A percentile compares a stretch with the other conserved stretches of the same genome.
Evolutionary conservation across 2,888 invertebrate species (phyloP).

Genomic region (Argyresthia goedartella): DNA sequence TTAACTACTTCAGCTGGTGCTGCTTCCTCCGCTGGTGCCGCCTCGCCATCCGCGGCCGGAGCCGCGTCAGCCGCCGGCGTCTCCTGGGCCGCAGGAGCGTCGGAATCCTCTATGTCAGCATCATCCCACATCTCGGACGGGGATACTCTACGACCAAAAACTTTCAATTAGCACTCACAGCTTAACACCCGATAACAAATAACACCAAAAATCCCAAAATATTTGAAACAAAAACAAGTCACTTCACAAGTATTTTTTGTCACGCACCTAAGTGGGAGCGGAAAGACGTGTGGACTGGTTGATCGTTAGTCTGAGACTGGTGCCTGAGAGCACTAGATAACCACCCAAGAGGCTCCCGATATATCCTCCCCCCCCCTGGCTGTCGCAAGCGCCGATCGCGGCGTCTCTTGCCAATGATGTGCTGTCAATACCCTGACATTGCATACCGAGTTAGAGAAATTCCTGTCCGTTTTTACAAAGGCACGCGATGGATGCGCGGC

Average conservation of each 20-base stretch:
- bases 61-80: constrained; percentile 20
- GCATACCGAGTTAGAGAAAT: constrained; percentile 24
- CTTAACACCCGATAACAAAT: neutral
- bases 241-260: constrained; percentile 9
- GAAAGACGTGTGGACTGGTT: constrained; percentile 55
- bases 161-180: constrained; percentile 15
- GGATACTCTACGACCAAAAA: constrained; percentile 49
- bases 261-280: constrained; percentile 52
- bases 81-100: constrained; percentile 30
- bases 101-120: constrained; percentile 62
- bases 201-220: neutral
- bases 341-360: constrained; percentile 52
- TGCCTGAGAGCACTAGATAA: constrained; percentile 31
- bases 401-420: constrained; percentile 55
- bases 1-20: constrained; percentile 45
- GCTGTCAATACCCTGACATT: constrained; percentile 62
- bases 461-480: too few relatives aligned
- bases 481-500: too few relatives aligned
- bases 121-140: constrained; percentile 67
- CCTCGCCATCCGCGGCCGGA: constrained; percentile 39
- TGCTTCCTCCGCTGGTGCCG: constrained; percentile 54
- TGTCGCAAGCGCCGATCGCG: constrained; percentile 38
- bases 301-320: constrained; percentile 61
- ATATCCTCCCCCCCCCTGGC: constrained; percentile 59
- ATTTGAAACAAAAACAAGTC: neutral